A percentile compares a stretch with the other conserved stretches of the same genome.
These are phyloP conservation scores for Bufotes viridis DNA, from an alignment of 2,797 vertebrate genomes.

Conservation along the genomic window DNA sequence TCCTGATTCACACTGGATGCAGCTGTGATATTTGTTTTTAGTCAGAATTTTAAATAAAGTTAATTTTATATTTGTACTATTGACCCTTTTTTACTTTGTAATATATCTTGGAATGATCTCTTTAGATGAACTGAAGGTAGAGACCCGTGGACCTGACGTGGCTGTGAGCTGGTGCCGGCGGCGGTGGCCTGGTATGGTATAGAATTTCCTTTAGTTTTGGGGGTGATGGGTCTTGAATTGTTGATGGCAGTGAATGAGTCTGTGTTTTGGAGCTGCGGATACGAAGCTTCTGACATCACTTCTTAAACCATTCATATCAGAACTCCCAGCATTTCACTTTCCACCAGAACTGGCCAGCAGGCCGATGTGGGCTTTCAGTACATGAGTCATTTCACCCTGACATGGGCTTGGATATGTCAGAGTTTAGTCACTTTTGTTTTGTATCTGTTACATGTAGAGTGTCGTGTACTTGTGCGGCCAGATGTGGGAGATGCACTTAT, in stretches of 20 bases:
- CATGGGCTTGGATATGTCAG: background rate
- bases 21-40: no score
- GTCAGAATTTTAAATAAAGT: no score
- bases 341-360: constrained; percentile 8
- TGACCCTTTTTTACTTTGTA: background rate
- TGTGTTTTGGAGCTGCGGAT: background rate
- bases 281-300: no score
- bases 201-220: background rate
- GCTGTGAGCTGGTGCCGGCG: background rate
- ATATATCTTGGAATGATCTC: background rate
- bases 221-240: background rate
- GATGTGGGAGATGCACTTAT: background rate
- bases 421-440: background rate
- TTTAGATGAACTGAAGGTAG: background rate
- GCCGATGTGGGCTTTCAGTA: background rate
- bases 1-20: no score
- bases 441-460: background rate
- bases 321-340: constrained; percentile 24
- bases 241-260: background rate
- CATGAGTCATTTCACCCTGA: constrained; percentile 5
- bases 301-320: background rate
- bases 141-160: background rate
- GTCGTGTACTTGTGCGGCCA: background rate
- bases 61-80: background rate
- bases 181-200: background rate